A percentile compares a stretch with the other conserved stretches of the same genome.
phyloP scores from a whole-genome alignment of 2,113 vertebrate genomes.

The Nothobranchius furzeri region DNA sequence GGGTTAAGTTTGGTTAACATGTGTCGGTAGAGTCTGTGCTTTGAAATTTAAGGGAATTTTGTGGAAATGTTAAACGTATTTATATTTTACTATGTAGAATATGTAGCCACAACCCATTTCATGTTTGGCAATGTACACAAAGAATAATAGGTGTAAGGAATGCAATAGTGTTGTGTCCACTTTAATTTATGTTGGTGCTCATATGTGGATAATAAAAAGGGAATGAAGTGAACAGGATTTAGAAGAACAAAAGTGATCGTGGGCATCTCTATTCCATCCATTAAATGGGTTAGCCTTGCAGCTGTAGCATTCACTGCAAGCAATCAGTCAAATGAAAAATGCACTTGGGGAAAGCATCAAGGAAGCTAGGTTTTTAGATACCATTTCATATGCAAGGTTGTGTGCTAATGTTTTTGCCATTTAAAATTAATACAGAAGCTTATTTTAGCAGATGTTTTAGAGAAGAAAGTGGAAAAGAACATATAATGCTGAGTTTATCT shows the following conservation, averaged over 20 bases:
- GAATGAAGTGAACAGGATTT: not conserved
- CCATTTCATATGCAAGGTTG: conserved; percentile 5
- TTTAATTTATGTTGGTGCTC: not conserved
- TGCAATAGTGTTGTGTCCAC: too few species aligned
- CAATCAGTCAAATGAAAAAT: conserved; percentile 37
- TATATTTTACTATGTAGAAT: too few species aligned
- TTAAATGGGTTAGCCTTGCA: conserved; percentile 11
- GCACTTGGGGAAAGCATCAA: conserved; percentile 32
- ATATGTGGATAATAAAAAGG: not conserved
- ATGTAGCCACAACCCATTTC: too few species aligned
- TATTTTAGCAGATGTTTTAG: conserved; percentile 4
- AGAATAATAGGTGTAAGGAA: too few species aligned
- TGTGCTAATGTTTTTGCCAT: not conserved
- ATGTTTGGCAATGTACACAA: too few species aligned
- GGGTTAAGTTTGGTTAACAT: too few species aligned
- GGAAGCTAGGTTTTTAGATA: conserved; percentile 38
- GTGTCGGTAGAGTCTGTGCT: too few species aligned
- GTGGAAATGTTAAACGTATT: too few species aligned
- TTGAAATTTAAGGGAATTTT: too few species aligned
- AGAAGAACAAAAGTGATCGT: not conserved
- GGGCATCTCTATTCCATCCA: not conserved
- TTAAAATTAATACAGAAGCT: not conserved
- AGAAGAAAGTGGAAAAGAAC: conserved; percentile 5
- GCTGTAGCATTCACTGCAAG: conserved; percentile 28
- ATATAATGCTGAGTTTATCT: not conserved